phyloP scores from a whole-genome alignment of 2,888 invertebrate species.

The Barypeithes pellucidus region DNA sequence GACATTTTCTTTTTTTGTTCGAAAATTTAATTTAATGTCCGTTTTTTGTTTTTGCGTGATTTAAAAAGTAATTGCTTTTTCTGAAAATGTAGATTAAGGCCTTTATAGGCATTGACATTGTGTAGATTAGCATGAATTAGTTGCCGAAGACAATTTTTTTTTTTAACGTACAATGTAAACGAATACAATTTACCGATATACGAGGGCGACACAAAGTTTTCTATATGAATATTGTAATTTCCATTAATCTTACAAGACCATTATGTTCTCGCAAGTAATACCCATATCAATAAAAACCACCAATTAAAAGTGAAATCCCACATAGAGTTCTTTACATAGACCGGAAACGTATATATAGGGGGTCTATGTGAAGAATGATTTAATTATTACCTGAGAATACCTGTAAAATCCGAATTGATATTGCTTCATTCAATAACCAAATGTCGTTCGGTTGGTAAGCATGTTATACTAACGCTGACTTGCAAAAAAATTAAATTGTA shows the following conservation, averaged over 20 bases:
- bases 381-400: not conserved
- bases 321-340: not conserved
- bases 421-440: not conserved
- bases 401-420: conserved; percentile 1
- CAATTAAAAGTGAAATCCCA: not conserved
- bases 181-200: too few species aligned
- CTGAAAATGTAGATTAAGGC: too few species aligned
- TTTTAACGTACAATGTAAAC: too few species aligned
- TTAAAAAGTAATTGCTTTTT: not conserved
- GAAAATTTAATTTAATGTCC: not conserved
- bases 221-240: too few species aligned
- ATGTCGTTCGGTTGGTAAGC: too few species aligned
- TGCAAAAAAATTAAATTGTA: not conserved
- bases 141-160: too few species aligned
- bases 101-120: too few species aligned
- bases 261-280: too few species aligned
- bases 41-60: not conserved
- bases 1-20: not conserved
- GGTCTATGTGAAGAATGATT: conserved; percentile 2
- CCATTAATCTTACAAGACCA: too few species aligned
- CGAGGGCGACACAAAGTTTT: too few species aligned
- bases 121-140: too few species aligned
- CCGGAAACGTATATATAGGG: not conserved
- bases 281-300: conserved; percentile 5
- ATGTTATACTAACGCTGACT: too few species aligned